Evolutionary conservation across 2,888 invertebrate species (phyloP).

Genomic region (Nineta flava): DNA sequence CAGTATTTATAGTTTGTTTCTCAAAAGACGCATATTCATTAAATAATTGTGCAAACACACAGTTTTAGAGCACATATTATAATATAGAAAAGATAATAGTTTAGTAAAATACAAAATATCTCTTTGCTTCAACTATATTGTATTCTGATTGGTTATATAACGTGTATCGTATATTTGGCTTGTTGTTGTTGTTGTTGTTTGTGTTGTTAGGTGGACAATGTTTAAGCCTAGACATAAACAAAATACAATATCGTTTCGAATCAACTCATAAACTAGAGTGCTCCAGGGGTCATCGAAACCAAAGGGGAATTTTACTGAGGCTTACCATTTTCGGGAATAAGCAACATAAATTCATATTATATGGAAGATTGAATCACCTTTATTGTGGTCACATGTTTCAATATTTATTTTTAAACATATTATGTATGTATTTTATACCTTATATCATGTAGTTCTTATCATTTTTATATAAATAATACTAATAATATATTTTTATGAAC

Average conservation of each 20-base stretch:
- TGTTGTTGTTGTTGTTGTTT: background rate
- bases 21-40: too few relatives aligned
- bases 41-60: too few relatives aligned
- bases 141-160: background rate
- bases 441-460: background rate
- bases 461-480: background rate
- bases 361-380: slow-evolving; percentile 2
- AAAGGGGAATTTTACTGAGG: slow-evolving; percentile 1
- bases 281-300: slow-evolving; percentile 2
- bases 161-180: background rate
- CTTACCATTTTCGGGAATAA: slow-evolving; percentile 4
- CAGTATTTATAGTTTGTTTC: too few relatives aligned
- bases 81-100: too few relatives aligned
- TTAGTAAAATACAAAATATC: too few relatives aligned
- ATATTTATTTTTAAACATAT: background rate
- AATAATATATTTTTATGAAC: too few relatives aligned
- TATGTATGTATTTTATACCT: too few relatives aligned
- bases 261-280: slow-evolving; percentile 7
- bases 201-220: slow-evolving; percentile 3
- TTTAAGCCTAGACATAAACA: slow-evolving; percentile 7
- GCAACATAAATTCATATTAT: slow-evolving; percentile 5
- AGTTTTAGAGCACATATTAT: too few relatives aligned
- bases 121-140: background rate
- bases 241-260: slow-evolving; percentile 7
- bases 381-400: background rate